Conservation (phyloP, 1,140 invertebrate species). For the Drosophila kurseongensis region DNA sequence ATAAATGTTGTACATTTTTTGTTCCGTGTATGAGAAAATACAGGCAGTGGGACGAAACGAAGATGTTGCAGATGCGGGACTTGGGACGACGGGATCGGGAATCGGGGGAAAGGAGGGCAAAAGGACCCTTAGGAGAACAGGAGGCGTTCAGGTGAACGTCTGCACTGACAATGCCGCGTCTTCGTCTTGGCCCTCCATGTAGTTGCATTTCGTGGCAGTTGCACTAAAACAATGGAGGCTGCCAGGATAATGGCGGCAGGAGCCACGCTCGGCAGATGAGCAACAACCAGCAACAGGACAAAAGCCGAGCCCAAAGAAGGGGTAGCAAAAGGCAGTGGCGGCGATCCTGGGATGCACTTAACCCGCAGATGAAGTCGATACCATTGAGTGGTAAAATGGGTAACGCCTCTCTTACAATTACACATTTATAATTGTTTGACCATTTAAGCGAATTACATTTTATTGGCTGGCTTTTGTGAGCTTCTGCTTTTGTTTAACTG, state of each 20-base stretch:
- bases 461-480: background rate
- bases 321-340: constrained; percentile 4
- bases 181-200: constrained; percentile 2
- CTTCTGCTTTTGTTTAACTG: too few relatives aligned
- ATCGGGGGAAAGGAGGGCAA: background rate
- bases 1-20: too few relatives aligned
- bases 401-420: background rate
- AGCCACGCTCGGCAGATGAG: constrained; percentile 32
- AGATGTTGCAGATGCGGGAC: constrained; percentile 22
- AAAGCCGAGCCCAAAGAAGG: constrained; percentile 12
- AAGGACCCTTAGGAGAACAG: constrained; percentile 13
- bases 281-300: constrained; percentile 17
- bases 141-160: constrained; percentile 54
- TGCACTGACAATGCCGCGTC: constrained; percentile 48
- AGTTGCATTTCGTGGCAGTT: constrained; percentile 66
- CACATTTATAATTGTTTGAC: background rate
- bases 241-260: constrained; percentile 52
- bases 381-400: background rate
- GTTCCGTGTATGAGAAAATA: constrained; percentile 10
- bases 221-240: constrained; percentile 49
- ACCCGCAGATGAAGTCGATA: background rate
- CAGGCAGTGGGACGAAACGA: constrained; percentile 16
- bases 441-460: background rate
- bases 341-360: constrained; percentile 10
- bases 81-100: background rate